phyloP scores from a whole-genome alignment of 2,113 vertebrate genomes.

The Emydocephalus ijimae region DNA sequence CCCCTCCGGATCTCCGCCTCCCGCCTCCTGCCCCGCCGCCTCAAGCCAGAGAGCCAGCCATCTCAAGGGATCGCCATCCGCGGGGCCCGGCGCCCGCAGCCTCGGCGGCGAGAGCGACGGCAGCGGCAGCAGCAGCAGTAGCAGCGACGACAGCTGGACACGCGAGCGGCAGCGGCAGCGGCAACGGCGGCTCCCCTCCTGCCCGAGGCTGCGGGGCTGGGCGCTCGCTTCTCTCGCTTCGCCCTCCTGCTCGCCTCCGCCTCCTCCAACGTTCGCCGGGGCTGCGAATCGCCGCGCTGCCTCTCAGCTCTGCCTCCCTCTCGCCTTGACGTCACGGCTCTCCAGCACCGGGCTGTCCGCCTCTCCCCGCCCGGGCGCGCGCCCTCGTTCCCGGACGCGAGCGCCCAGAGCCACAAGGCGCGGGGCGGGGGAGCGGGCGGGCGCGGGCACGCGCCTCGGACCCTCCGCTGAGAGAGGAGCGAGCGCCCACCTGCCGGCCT shows the following conservation, averaged over 20 bases:
- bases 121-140: background rate
- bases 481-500: background rate
- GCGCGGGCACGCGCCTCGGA: too few relatives aligned
- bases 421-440: too few relatives aligned
- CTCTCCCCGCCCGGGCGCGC: background rate
- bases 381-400: background rate
- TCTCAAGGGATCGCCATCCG: background rate
- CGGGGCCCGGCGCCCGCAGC: background rate
- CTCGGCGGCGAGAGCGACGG: background rate
- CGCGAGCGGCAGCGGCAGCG: background rate
- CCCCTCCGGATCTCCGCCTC: background rate
- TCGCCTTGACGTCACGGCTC: conserved; percentile 8
- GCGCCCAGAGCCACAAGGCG: background rate
- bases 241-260: background rate
- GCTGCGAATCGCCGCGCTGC: conserved; percentile 17
- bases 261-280: background rate
- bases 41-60: background rate
- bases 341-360: background rate
- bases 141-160: background rate
- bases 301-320: background rate
- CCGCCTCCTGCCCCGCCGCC: accelerated
- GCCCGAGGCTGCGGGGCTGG: background rate
- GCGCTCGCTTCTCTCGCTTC: background rate
- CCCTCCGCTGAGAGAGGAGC: background rate
- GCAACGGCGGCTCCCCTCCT: background rate